Conservation (phyloP, 1,140 invertebrate species). For the Glomeris maerens region DNA sequence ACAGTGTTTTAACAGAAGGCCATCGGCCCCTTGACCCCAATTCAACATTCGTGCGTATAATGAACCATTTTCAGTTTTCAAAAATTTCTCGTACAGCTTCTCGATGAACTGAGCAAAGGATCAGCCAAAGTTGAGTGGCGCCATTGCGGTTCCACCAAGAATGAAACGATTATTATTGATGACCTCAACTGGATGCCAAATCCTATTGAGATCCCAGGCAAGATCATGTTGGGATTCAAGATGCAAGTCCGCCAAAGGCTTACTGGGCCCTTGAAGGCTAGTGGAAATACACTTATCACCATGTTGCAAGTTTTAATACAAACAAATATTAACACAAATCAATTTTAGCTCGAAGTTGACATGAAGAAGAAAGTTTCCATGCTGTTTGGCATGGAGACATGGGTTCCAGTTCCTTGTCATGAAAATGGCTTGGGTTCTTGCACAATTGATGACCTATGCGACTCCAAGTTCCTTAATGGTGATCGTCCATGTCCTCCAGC, state of each 20-base stretch:
- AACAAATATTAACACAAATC: not conserved
- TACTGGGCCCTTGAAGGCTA: not conserved
- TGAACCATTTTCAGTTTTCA: no score
- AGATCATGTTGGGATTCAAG: not conserved
- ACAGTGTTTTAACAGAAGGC: no score
- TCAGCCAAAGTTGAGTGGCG: not conserved
- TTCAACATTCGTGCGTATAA: no score
- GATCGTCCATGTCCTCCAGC: not conserved
- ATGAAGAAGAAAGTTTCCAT: constrained; percentile 3
- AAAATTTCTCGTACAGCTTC: not conserved
- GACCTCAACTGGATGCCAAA: not conserved
- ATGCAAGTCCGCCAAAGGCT: not conserved
- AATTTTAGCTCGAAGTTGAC: not conserved
- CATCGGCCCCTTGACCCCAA: no score
- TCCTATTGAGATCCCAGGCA: constrained; percentile 1
- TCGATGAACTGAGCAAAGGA: not conserved
- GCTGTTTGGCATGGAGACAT: not conserved
- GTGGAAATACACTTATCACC: not conserved
- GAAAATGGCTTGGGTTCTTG: constrained; percentile 1
- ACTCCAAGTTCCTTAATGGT: not conserved
- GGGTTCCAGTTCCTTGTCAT: constrained; percentile 2
- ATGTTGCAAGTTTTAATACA: not conserved
- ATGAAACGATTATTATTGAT: not conserved
- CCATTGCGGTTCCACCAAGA: constrained; percentile 1
- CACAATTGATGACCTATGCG: not conserved